Evolutionary conservation across 2,797 vertebrate species (phyloP).

Genomic region (Danio jaintianensis): DNA sequence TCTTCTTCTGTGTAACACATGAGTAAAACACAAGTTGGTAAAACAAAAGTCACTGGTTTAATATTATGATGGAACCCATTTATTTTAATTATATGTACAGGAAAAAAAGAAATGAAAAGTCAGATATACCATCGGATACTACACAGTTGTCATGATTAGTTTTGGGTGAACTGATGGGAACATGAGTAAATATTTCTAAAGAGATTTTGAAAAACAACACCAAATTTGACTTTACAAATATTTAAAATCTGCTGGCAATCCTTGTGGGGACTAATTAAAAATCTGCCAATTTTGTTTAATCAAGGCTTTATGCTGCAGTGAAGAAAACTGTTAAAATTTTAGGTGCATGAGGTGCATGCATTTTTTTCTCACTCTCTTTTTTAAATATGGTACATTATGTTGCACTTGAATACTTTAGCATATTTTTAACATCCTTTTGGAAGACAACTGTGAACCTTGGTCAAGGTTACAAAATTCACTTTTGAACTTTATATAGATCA

Average conservation of each 20-base stretch:
- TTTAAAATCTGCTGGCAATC: not conserved
- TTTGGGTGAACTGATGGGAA: not conserved
- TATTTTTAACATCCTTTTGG: not conserved
- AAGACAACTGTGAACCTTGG: not conserved
- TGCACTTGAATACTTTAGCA: not conserved
- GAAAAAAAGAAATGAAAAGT: not conserved
- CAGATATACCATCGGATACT: not conserved
- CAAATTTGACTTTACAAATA: not conserved
- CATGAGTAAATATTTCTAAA: not conserved
- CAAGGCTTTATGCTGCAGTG: not conserved
- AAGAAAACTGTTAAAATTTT: not conserved
- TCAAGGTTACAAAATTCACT: no score
- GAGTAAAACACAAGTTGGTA: not conserved
- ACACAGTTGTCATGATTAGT: not conserved
- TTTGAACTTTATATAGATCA: no score
- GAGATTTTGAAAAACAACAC: not conserved
- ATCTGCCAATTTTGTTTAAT: not conserved
- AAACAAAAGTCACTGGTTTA: not conserved
- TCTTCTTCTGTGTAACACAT: not conserved
- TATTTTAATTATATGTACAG: not conserved
- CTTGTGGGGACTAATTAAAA: not conserved
- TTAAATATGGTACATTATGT: not conserved
- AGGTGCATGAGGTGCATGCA: not conserved
- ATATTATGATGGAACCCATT: not conserved
- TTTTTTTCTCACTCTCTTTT: not conserved